A percentile compares a stretch with the other conserved stretches of the same genome.
Conservation (phyloP, 2,113 vertebrate species). For the Okapia johnstoni region DNA sequence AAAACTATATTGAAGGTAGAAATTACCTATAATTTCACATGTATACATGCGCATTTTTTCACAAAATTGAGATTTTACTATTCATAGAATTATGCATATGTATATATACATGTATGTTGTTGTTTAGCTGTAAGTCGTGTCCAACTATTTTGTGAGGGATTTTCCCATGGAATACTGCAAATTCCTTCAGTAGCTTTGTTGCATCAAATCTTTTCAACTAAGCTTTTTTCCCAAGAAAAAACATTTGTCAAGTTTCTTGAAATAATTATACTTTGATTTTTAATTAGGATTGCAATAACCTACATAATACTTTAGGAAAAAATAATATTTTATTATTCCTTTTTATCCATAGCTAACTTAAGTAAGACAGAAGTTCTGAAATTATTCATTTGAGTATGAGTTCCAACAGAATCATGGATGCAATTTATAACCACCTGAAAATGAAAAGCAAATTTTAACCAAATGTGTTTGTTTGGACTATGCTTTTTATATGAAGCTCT, state of each 20-base stretch:
- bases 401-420: neutral
- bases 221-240: neutral
- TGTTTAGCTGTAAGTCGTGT: neutral
- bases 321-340: neutral
- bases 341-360: neutral
- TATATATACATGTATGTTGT: neutral
- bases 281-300: neutral
- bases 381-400: conserved; percentile 7
- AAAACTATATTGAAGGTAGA: neutral
- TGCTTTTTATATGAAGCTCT: neutral
- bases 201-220: neutral
- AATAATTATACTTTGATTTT: neutral
- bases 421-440: neutral
- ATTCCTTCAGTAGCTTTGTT: neutral
- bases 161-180: neutral
- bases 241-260: neutral
- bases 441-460: neutral
- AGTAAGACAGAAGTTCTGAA: neutral
- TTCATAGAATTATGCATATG: neutral
- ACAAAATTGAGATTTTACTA: neutral
- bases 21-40: neutral
- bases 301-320: neutral
- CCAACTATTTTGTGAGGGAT: neutral
- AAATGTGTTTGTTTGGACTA: neutral
- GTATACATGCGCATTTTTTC: neutral